Conservation (phyloP, 2,113 vertebrate species). For the Caranx melampygus region DNA sequence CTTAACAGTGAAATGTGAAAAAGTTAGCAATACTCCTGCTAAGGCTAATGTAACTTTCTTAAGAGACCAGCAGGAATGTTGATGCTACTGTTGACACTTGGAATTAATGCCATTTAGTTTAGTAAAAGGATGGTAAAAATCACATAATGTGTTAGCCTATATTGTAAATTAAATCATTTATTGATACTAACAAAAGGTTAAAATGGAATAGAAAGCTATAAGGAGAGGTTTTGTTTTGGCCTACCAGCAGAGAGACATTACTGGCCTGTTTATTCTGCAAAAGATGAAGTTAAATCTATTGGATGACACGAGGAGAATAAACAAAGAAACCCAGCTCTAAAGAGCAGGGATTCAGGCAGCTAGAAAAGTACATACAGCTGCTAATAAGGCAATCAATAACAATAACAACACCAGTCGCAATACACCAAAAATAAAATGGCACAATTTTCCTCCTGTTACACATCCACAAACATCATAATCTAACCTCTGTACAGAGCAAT, state of each 20-base stretch:
- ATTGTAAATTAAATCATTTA: neutral
- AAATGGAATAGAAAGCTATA: neutral
- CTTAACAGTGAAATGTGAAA: neutral
- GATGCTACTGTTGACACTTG: neutral
- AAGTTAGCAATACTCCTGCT: neutral
- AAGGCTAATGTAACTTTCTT: neutral
- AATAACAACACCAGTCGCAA: no score
- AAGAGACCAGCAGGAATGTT: neutral
- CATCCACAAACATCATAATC: no score
- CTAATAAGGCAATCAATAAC: no score
- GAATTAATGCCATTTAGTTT: neutral
- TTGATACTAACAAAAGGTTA: neutral
- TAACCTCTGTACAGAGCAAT: no score
- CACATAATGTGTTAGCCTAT: neutral
- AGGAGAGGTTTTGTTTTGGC: neutral
- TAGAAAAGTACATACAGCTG: no score
- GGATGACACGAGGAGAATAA: no score
- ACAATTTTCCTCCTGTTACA: no score
- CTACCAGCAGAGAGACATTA: neutral
- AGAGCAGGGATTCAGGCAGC: no score
- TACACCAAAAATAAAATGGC: no score
- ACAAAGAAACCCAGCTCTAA: no score
- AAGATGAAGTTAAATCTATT: no score
- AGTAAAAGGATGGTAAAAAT: neutral
- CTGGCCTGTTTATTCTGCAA: neutral